Conservation (phyloP, 2,888 invertebrate genomes). For the Eristalinus aeneus region DNA sequence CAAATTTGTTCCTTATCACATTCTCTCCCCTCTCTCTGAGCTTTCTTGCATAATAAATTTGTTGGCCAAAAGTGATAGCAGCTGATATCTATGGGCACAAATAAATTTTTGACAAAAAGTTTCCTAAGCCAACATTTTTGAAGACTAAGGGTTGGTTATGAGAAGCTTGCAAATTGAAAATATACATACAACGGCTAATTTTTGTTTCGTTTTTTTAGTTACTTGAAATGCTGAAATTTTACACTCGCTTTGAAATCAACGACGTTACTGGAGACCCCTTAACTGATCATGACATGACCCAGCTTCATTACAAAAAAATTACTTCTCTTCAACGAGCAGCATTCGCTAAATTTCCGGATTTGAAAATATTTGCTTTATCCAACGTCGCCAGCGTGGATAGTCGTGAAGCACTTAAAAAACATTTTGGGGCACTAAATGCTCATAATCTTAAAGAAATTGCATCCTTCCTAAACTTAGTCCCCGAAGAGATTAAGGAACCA, state of each 20-base stretch:
- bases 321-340: constrained; percentile 96
- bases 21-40: no score
- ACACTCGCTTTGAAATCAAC: constrained; percentile 98
- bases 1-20: no score
- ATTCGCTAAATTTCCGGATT: constrained; percentile 93
- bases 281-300: constrained; percentile 95
- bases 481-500: constrained; percentile 86
- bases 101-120: no score
- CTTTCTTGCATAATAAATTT: no score
- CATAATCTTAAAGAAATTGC: constrained; percentile 92
- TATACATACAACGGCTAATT: not conserved
- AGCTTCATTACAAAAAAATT: constrained; percentile 95
- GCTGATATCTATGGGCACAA: no score
- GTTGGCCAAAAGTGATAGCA: no score
- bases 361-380: constrained; percentile 92
- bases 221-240: constrained; percentile 97
- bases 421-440: constrained; percentile 88
- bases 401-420: constrained; percentile 87
- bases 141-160: no score
- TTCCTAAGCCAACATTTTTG: no score
- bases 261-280: constrained; percentile 97
- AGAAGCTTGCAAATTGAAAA: no score
- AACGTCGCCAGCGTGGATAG: constrained; percentile 98
- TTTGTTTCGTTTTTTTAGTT: constrained; percentile 85
- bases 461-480: constrained; percentile 92